Evolutionary conservation across 2,113 vertebrate species (phyloP), one percentile per base, ranked within the genome.

Genomic region (Pseudolaguvia tuberculata): DNA sequence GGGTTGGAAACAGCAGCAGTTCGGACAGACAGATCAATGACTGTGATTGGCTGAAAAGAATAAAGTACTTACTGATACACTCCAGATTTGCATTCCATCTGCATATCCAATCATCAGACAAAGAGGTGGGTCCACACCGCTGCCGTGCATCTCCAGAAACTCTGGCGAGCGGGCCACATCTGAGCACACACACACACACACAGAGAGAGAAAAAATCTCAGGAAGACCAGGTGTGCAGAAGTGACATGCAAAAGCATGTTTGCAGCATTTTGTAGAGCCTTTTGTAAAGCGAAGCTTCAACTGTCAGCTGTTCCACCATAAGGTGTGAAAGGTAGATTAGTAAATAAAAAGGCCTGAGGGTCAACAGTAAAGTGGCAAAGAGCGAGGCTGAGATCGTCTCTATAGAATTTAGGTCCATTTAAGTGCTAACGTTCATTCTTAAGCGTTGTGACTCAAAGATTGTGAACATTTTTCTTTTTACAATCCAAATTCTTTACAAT

Each of bases 51-150:
- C 52, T 20, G 29, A 3, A 4, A 45, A 29, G 20, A 66, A 15
- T 29, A 76, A 57, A 48, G 45, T 45, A 88, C 97, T 98, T 82
- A 98, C 97, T 81, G 97, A 96, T 56, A 98, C 84, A 71, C 94
- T 95, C 97, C 97, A 99, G 79, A 99, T 90, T 85, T 99, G 97
- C 92, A 98, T 94, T 69, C 97, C 97, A 35, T 98, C 94, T 1
- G 93, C 88, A 83, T 99, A 99, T 0, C 97, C 97, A 6, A 99
- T 93, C 93, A 98, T 86, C 66, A 99, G 87, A 86, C 97, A 91
- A 57, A 99, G 85, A 0, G 97, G 96, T 0, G 97, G 96, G 1
- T 97, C 96, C 0, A 88, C 92, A 4, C 93, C 92, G 0, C 93
- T 92, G 55, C 93, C 92, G 42, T 97, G 95, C 82, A 95, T 92